These are phyloP conservation scores for Rhopalosiphum padi DNA, from an alignment of 1,140 invertebrate genomes.

Conservation along the genomic window DNA sequence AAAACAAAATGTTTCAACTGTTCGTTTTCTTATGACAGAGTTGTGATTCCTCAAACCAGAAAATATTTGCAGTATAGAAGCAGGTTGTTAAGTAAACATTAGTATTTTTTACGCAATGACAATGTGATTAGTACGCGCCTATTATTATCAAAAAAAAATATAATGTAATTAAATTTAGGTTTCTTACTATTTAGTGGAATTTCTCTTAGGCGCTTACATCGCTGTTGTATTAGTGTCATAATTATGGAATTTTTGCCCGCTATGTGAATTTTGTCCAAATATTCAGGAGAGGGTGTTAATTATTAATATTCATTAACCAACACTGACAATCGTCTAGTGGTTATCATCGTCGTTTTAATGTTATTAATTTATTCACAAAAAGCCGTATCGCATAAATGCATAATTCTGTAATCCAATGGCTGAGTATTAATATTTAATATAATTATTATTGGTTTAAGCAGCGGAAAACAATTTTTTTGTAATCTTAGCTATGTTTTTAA, in stretches of 20 bases:
- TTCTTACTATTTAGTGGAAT: not conserved
- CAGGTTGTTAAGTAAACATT: not conserved
- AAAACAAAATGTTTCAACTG: not conserved
- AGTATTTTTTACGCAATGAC: not conserved
- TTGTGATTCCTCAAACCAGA: not conserved
- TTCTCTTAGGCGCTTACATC: not conserved
- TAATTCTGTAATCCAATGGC: not conserved
- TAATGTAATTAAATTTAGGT: not conserved
- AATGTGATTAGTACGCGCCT: too few species aligned
- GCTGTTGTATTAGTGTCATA: not conserved
- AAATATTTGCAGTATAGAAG: not conserved
- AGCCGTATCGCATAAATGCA: not conserved
- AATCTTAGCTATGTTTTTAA: not conserved
- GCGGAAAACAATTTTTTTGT: too few species aligned
- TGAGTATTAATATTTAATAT: not conserved
- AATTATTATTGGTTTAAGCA: not conserved
- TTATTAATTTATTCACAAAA: not conserved
- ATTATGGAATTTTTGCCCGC: not conserved
- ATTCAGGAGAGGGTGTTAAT: not conserved
- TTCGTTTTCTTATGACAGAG: too few species aligned
- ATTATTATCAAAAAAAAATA: not conserved
- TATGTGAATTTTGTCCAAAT: not conserved
- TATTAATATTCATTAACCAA: conserved; percentile 8
- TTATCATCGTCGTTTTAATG: not conserved
- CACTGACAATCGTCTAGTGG: not conserved